Base-by-base conservation (phyloP, 2,888 invertebrate species). In the Heliconius ethilla region DNA sequence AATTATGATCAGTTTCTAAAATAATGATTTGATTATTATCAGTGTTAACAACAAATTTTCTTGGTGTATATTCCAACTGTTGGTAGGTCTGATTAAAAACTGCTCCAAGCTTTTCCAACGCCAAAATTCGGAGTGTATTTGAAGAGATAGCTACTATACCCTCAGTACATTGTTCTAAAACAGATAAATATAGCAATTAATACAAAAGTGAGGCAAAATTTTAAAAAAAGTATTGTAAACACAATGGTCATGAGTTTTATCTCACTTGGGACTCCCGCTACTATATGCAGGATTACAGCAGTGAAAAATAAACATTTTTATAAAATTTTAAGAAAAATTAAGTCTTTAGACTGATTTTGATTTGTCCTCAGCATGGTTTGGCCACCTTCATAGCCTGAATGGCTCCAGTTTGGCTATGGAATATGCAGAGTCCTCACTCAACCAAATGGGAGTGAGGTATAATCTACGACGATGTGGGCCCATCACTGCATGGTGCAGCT, bases 81-180 rank as follows among this genome's bases (percentile, higher is more conserved):
- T 98, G 97, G 7, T 97, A 97, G 40, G 98, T 97, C 90, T 99
- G 99, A 93, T 99, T 99, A 90, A 99, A 99, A 4, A 99, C 99
- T 0, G 99, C 99, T 0, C 99, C 99, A 2, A 99, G 94, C 90
- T 99, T 99, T 90, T 99, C 99, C 76, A 99, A 94, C 0, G 99
- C 99, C 90, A 99, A 96, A 95, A 99, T 99, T 87, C 99, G 95
- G 75, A 99, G 94, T 0, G 99, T 99, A 88, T 99, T 99, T 2
- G 99, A 98, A 0, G 99, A 99, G 89, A 99, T 99, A 0, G 99
- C 99, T 0, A 99, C 99, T 84, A 99, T 99, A 83, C 99, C 99
- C 91, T 99, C 99, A 0, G 99, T 98, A 95, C 99, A 99, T 91
- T 99, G 99, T 91, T 99, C 99, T 83, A 89, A 80, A 87, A 90